A percentile compares a stretch with the other conserved stretches of the same genome.
Evolutionary conservation across 2,888 invertebrate genomes (phyloP).

Genomic region (Amblyjoppa fuscipennis): DNA sequence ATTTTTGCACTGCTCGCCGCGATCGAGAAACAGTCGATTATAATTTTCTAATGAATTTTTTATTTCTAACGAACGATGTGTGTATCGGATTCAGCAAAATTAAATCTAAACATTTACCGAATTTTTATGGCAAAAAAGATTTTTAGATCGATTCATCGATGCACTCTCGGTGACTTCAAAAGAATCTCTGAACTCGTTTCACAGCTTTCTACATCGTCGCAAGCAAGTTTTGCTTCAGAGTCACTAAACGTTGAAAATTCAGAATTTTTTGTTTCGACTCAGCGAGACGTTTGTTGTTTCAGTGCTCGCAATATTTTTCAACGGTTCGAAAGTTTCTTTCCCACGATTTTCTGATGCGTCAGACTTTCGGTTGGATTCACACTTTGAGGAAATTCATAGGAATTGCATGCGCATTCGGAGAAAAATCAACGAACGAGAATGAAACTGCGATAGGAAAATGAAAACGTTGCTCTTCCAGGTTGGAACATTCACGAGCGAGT

Average conservation of each 20-base stretch:
- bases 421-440: slow-evolving; percentile 22
- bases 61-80: not conserved
- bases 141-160: not conserved
- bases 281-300: slow-evolving; percentile 10
- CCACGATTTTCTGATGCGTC: not conserved
- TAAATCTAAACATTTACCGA: not conserved
- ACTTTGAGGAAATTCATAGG: slow-evolving; percentile 7
- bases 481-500: slow-evolving; percentile 27
- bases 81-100: not conserved
- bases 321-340: not conserved
- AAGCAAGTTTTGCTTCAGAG: not conserved
- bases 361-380: not conserved
- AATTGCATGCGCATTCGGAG: not conserved
- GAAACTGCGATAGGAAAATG: slow-evolving; percentile 49
- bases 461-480: slow-evolving; percentile 57
- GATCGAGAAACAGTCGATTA: not conserved
- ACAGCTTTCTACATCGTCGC: not conserved
- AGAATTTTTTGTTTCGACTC: not conserved
- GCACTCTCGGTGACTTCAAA: not conserved
- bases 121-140: not conserved
- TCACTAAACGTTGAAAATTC: not conserved
- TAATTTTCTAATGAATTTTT: not conserved
- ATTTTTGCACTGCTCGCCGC: not conserved
- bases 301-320: not conserved
- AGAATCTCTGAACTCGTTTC: not conserved